These are phyloP conservation scores for Myripristis jacobus DNA, from an alignment of 2,797 vertebrate genomes.

Conservation along the genomic window DNA sequence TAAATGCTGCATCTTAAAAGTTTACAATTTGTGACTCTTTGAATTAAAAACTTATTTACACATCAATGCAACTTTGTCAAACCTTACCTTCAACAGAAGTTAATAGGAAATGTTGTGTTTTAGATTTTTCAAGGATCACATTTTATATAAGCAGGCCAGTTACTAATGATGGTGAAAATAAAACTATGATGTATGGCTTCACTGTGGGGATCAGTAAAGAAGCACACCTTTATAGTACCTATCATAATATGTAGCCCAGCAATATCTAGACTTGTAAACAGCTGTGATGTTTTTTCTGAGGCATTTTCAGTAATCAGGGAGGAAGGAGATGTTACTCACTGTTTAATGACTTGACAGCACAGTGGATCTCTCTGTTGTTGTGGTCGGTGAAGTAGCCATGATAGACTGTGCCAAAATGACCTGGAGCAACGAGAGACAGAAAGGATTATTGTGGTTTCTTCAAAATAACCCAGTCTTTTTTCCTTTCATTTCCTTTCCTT, in stretches of 20 bases:
- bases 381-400: conserved; percentile 91
- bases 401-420: conserved; percentile 97
- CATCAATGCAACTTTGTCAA: too few species aligned
- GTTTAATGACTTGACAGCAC: conserved; percentile 95
- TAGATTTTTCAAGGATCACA: too few species aligned
- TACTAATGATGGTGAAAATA: neutral
- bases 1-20: too few species aligned
- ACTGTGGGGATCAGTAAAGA: neutral
- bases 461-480: too few species aligned
- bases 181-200: neutral
- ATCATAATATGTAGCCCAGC: neutral
- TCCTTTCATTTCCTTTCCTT: too few species aligned
- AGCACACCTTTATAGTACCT: too few species aligned
- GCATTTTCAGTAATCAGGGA: neutral
- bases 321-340: conserved; percentile 83
- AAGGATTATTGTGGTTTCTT: neutral
- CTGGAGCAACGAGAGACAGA: conserved; percentile 70
- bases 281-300: neutral
- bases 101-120: too few species aligned
- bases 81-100: too few species aligned
- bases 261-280: neutral
- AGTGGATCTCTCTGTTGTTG: conserved; percentile 87
- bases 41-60: too few species aligned
- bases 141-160: too few species aligned
- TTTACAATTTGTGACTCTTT: too few species aligned